A percentile compares a stretch with the other conserved stretches of the same genome.
Evolutionary conservation across 2,888 invertebrate genomes (phyloP).

Genomic region (Chamaedrilus cognettii): DNA sequence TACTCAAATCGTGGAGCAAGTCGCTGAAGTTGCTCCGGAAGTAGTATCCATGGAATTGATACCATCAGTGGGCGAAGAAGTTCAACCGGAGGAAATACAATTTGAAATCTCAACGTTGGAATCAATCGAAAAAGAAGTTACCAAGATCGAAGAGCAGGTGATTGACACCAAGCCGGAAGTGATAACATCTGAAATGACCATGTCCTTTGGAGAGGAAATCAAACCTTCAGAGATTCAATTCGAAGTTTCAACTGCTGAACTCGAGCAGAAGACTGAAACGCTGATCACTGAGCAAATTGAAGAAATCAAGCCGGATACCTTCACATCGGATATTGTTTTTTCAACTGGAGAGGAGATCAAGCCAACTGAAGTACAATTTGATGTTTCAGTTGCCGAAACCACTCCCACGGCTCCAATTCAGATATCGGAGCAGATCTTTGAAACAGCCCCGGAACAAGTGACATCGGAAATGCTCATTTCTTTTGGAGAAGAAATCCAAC

Average conservation of each 20-base stretch:
- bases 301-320: no score
- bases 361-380: conserved; percentile 11
- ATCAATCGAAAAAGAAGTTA: not conserved
- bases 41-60: no score
- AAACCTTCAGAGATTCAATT: conserved; percentile 4
- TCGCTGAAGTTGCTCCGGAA: no score
- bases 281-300: not conserved
- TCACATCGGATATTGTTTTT: conserved; percentile 9
- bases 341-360: conserved; percentile 13
- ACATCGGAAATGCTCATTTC: conserved; percentile 4
- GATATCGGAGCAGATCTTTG: not conserved
- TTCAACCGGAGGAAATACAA: no score
- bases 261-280: not conserved
- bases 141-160: not conserved
- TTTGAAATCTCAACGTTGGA: no score
- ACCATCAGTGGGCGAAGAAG: no score
- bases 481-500: conserved; percentile 22
- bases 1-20: not conserved
- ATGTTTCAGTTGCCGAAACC: conserved; percentile 19
- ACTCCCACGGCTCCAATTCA: no score
- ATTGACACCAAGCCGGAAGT: not conserved
- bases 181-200: not conserved
- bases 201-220: not conserved
- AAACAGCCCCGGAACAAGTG: conserved; percentile 14
- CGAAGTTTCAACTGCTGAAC: conserved; percentile 16